Conservation (phyloP, 2,888 invertebrate species). For the Seira musarum region DNA sequence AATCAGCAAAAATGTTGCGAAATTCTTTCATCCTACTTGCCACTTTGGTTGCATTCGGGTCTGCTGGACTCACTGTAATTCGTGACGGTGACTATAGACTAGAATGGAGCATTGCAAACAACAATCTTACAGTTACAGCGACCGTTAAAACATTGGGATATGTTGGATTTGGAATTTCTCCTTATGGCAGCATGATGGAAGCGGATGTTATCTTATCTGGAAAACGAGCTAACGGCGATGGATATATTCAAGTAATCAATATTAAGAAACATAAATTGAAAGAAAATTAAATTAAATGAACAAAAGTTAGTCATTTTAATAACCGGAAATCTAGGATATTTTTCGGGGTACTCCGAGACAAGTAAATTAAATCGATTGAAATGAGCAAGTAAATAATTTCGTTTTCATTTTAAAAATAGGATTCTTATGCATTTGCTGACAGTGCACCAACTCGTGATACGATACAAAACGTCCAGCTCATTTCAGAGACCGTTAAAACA, state of each 20-base stretch:
- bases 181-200: constrained; percentile 37
- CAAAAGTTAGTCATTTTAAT: no score
- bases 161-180: constrained; percentile 36
- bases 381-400: neutral
- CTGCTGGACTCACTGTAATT: constrained; percentile 2
- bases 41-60: no score
- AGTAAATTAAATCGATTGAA: no score
- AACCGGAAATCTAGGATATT: no score
- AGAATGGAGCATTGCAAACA: constrained; percentile 21
- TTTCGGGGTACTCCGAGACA: no score
- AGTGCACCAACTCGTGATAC: constrained; percentile 5
- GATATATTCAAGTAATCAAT: constrained; percentile 28
- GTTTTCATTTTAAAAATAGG: neutral
- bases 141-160: constrained; percentile 23
- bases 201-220: constrained; percentile 30
- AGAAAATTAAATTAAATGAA: no score
- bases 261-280: no score
- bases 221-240: constrained; percentile 5
- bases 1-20: no score
- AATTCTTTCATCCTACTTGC: no score
- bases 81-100: constrained; percentile 22
- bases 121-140: constrained; percentile 27
- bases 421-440: constrained; percentile 34
- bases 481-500: constrained; percentile 19
- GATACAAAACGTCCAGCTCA: constrained; percentile 6